Conservation (phyloP, 2,888 invertebrate species). For the Laspeyria flexula region DNA sequence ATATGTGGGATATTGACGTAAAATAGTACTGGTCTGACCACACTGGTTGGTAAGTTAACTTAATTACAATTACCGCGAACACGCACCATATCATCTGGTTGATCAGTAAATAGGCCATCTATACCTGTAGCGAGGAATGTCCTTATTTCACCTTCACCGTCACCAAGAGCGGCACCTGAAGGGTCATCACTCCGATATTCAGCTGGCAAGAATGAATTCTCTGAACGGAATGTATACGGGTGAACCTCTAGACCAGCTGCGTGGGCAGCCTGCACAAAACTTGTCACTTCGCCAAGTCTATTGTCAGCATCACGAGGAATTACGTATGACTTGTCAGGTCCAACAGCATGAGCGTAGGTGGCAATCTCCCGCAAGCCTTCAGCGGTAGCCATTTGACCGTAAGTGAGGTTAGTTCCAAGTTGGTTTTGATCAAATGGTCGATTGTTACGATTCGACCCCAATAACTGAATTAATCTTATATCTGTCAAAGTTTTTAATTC, state of each 20-base stretch:
- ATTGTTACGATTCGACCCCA: constrained; percentile 37
- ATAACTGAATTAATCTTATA: constrained; percentile 69
- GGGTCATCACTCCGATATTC: constrained; percentile 62
- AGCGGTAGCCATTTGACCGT: constrained; percentile 70
- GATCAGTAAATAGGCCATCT: constrained; percentile 75
- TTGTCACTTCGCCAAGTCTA: constrained; percentile 61
- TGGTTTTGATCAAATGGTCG: constrained; percentile 69
- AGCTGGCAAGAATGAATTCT: constrained; percentile 68
- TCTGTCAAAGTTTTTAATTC: constrained; percentile 68
- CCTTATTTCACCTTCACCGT: constrained; percentile 65
- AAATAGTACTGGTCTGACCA: too few relatives aligned
- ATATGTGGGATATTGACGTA: too few relatives aligned
- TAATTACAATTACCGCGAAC: constrained; percentile 55
- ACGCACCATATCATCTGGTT: constrained; percentile 68
- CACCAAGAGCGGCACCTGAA: constrained; percentile 59
- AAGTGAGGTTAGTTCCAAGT: constrained; percentile 65
- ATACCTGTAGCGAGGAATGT: constrained; percentile 70
- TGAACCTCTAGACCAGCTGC: constrained; percentile 74
- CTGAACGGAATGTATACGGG: constrained; percentile 76
- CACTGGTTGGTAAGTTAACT: too few relatives aligned
- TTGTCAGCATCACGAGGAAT: constrained; percentile 66
- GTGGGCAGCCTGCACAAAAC: constrained; percentile 70
- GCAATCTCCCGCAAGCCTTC: constrained; percentile 72
- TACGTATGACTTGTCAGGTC: constrained; percentile 73
- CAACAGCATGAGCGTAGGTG: constrained; percentile 73